These are phyloP conservation scores for Eupristina koningsbergeri DNA, from an alignment of 1,140 invertebrate species.

Conservation along the genomic window DNA sequence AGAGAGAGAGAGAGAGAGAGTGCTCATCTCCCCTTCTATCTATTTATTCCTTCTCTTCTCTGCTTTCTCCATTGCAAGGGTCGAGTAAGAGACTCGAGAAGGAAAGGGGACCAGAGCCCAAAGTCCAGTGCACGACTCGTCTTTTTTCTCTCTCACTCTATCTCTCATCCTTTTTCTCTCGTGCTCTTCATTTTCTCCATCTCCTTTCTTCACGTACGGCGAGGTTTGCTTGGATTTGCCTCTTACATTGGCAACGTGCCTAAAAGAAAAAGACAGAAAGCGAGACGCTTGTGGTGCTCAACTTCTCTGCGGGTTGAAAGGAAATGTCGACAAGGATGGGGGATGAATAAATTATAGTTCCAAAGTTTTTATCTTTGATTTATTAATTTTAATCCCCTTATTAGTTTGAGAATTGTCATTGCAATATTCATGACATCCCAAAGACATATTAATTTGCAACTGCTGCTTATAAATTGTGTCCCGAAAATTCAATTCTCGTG, in stretches of 20 bases:
- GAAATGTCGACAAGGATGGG: background rate
- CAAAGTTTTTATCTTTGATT: slow-evolving; percentile 32
- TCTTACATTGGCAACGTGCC: slow-evolving; percentile 58
- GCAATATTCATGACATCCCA: slow-evolving; percentile 11
- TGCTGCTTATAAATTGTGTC: background rate
- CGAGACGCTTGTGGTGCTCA: slow-evolving; percentile 23
- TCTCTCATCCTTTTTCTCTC: slow-evolving; percentile 22
- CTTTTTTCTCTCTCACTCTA: background rate
- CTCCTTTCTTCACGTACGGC: slow-evolving; percentile 50
- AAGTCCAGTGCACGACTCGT: slow-evolving; percentile 2
- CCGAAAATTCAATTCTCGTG: background rate
- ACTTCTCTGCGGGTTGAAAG: slow-evolving; percentile 19
- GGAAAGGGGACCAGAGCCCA: slow-evolving; percentile 18
- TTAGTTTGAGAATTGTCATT: slow-evolving; percentile 13
- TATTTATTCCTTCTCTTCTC: slow-evolving; percentile 54
- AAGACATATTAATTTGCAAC: background rate
- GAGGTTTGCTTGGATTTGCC: slow-evolving; percentile 50
- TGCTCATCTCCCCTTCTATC: background rate
- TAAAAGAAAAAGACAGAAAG: background rate
- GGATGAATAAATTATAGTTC: slow-evolving; percentile 35
- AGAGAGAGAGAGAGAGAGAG: background rate
- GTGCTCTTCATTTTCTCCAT: slow-evolving; percentile 49
- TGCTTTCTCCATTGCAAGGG: slow-evolving; percentile 53
- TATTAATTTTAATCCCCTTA: slow-evolving; percentile 33
- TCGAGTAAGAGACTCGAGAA: slow-evolving; percentile 49